Evolutionary conservation across 92 coral and sea anemone genomes (phyloP), one percentile per base, ranked within the genome.

Genomic region (Porites divaricata): DNA sequence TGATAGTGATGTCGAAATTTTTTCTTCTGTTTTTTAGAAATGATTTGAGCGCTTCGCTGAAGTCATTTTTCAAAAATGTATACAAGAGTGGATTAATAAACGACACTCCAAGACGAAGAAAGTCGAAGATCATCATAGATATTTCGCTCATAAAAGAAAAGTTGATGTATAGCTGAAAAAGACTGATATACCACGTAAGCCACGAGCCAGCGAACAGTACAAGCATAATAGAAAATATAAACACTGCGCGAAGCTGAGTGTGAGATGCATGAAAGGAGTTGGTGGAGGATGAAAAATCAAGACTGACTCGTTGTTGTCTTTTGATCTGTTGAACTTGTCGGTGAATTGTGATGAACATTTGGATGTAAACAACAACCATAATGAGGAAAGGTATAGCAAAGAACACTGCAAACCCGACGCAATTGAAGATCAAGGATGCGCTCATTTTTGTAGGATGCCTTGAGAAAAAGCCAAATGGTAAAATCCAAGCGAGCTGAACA

Each of bases 1-100:
- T 73, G 61, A 48, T 3, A 10, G 35, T 51, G 54, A 51, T 25
- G 59, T 73, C 63, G 9, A 73, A 20, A 51, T 53, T 22, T 53
- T 9, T 21, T 22, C 63, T 13, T 52, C 54, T 62, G 68, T 68
- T 26, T 68, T 59, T 76, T 17, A 76, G 25, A n/a, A 76, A 76
- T 13, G 54, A 76, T 24, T 26, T 61, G 26, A 93, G 74, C 4
- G 98, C 95, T 17, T 83, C 66, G 22, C 97, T 85, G 62, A 95
- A 95, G 59, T 95, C 98, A 15, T 89, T 88, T 88, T 95, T 95
- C 58, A 95, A 72, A 48, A 91, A 95, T 2, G 94, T 95, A 75
- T 93, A 95, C 84, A 95, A 57, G 28, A 95, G 24, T 6, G 98
- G 98, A 67, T 95, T 95, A 53, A 95, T 59, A 28, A 95, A 83